Evolutionary conservation across 2,888 invertebrate species (phyloP).

Genomic region (Oscheius myriophilus): DNA sequence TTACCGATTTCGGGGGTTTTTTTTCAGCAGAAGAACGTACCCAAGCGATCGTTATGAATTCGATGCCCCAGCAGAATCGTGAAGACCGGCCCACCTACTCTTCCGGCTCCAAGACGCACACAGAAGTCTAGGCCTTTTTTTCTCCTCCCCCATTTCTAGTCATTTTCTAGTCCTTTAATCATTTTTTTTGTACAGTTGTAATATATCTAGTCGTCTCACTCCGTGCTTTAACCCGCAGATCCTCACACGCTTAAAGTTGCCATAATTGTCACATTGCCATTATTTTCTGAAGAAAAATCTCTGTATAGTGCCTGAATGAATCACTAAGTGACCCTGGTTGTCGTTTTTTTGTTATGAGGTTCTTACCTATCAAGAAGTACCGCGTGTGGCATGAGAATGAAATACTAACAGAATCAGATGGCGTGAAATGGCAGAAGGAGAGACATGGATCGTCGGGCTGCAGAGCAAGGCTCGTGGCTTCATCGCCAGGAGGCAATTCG

Average conservation of each 20-base stretch:
- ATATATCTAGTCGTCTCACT: too few species aligned
- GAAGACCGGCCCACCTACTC: slow-evolving; percentile 16
- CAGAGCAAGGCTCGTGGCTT: slow-evolving; percentile 1
- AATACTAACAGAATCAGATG: not conserved
- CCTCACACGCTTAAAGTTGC: too few species aligned
- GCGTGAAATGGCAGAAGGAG: slow-evolving; percentile 8
- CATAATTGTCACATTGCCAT: slow-evolving; percentile 1
- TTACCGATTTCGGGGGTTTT: too few species aligned
- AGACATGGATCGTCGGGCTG: not conserved
- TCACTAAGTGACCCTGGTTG: not conserved
- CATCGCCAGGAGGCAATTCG: not conserved
- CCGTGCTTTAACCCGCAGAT: too few species aligned
- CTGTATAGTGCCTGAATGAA: not conserved
- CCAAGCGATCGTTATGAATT: slow-evolving; percentile 67
- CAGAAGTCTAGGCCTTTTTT: slow-evolving; percentile 38
- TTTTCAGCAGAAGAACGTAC: slow-evolving; percentile 55
- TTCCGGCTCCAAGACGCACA: slow-evolving; percentile 46
- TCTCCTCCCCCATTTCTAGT: not conserved
- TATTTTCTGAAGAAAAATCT: not conserved
- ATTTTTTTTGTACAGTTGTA: too few species aligned
- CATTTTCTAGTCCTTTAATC: not conserved
- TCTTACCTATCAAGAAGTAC: not conserved
- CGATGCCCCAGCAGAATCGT: slow-evolving; percentile 38
- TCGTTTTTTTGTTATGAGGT: not conserved
- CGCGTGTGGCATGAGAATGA: not conserved